phyloP scores from a whole-genome alignment of 1,140 invertebrate genomes.

The Leucophenga varia region DNA sequence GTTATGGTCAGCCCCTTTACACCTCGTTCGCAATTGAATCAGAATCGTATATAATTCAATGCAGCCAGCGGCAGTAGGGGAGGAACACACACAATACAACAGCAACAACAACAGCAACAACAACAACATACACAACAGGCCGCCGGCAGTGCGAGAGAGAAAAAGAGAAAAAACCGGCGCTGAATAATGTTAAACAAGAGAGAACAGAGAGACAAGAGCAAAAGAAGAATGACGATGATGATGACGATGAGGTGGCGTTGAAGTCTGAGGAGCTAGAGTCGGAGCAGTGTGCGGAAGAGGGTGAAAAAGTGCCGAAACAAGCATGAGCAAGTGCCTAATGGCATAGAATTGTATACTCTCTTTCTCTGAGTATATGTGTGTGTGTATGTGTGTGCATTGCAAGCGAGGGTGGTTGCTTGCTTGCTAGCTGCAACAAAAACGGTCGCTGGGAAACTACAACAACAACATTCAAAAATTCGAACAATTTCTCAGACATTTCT shows the following conservation, averaged over 20 bases:
- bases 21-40: constrained; percentile 50
- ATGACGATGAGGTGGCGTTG: too few species aligned
- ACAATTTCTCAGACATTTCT: constrained; percentile 3
- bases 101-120: constrained; percentile 22
- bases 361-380: too few species aligned
- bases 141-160: constrained; percentile 1
- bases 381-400: constrained; percentile 9
- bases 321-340: too few species aligned
- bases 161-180: constrained; percentile 1
- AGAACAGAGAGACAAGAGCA: too few species aligned
- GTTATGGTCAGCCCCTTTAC: constrained; percentile 54
- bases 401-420: constrained; percentile 8
- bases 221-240: too few species aligned
- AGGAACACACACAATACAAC: constrained; percentile 12
- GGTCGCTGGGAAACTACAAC: constrained; percentile 14
- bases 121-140: neutral
- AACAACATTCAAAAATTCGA: constrained; percentile 6
- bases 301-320: too few species aligned
- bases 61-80: constrained; percentile 16
- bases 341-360: too few species aligned
- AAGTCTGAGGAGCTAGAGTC: too few species aligned
- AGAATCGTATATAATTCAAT: constrained; percentile 47
- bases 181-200: too few species aligned
- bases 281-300: too few species aligned
- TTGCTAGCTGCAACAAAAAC: neutral